These are phyloP conservation scores for Darevskia nairensis DNA, from an alignment of 2,797 vertebrate genomes.

Conservation along the genomic window DNA sequence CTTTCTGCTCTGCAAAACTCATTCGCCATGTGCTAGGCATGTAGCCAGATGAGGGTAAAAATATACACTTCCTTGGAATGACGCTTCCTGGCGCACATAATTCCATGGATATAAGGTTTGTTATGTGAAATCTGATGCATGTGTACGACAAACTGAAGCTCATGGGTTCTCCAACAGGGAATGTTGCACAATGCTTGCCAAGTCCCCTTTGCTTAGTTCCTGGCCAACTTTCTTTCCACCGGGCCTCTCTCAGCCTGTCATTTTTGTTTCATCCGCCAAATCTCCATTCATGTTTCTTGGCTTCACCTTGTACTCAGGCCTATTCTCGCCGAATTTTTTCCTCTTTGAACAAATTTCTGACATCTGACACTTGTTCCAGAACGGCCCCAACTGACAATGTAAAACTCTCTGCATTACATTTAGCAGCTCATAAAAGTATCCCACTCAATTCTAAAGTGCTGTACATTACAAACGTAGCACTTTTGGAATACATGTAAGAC, in stretches of 20 bases:
- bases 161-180: slow-evolving; percentile 52
- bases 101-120: slow-evolving; percentile 49
- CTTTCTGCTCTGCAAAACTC: slow-evolving; percentile 44
- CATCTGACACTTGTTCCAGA: slow-evolving; percentile 12
- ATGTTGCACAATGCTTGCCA: slow-evolving; percentile 60
- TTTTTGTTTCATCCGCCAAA: slow-evolving; percentile 61
- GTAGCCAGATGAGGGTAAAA: slow-evolving; percentile 25
- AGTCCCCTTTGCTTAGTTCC: slow-evolving; percentile 49
- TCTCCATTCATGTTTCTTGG: slow-evolving; percentile 52
- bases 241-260: slow-evolving; percentile 54
- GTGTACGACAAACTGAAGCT: slow-evolving; percentile 46
- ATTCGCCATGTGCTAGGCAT: slow-evolving; percentile 5
- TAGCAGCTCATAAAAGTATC: background rate
- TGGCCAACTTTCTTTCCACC: slow-evolving; percentile 52
- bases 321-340: slow-evolving; percentile 35
- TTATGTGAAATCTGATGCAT: slow-evolving; percentile 27
- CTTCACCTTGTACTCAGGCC: slow-evolving; percentile 58
- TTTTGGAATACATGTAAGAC: slow-evolving; percentile 10
- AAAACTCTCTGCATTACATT: slow-evolving; percentile 19
- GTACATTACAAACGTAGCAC: background rate
- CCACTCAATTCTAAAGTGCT: slow-evolving; percentile 27
- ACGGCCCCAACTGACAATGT: background rate
- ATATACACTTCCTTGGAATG: slow-evolving; percentile 27
- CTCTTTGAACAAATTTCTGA: slow-evolving; percentile 44
- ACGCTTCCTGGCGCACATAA: slow-evolving; percentile 50